Evolutionary conservation across 2,797 vertebrate species (phyloP).

Genomic region (Alfaro cultratus): DNA sequence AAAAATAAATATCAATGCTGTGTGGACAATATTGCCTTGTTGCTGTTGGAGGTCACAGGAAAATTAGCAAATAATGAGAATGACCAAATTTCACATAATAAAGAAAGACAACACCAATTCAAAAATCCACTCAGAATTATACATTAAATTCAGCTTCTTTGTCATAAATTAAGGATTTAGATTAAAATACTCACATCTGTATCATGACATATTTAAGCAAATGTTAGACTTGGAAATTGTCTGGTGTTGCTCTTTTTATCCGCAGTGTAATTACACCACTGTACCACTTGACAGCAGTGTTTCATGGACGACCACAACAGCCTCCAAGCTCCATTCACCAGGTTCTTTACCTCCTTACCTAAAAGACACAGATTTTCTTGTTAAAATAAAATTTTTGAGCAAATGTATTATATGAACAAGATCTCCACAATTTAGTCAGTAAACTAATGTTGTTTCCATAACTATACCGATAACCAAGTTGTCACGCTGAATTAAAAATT

Average conservation of each 20-base stretch:
- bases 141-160: background rate
- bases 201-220: background rate
- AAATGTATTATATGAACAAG: background rate
- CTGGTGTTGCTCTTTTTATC: background rate
- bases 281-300: conserved; percentile 57
- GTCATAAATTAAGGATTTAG: background rate
- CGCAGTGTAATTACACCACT: conserved; percentile 47
- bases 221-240: background rate
- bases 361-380: background rate
- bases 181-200: background rate
- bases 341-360: background rate
- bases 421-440: background rate
- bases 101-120: background rate
- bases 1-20: background rate
- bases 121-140: background rate
- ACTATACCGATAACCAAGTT: background rate
- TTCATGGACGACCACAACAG: conserved; percentile 25
- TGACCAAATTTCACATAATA: background rate
- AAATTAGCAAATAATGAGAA: background rate
- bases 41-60: background rate
- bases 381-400: background rate
- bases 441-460: background rate
- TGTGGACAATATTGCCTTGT: background rate
- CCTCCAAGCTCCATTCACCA: background rate
- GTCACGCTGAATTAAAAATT: background rate